A percentile compares a stretch with the other conserved stretches of the same genome.
Conservation (phyloP, 37 sponge, comb jelly and placozoan species). For the Dysidea cf. avara region DNA sequence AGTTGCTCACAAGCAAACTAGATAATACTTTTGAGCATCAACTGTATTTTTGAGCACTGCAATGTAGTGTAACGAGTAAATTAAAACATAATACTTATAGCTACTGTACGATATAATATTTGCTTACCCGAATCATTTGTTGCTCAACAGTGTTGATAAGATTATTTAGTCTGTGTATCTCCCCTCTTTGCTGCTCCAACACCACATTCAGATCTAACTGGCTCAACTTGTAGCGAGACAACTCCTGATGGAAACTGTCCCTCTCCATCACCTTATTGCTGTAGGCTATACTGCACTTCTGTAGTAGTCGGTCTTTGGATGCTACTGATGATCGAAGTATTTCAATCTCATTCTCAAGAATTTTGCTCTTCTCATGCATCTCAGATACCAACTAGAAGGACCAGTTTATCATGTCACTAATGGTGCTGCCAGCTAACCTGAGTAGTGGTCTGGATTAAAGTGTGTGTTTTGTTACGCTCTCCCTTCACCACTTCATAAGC, state of each 20-base stretch:
- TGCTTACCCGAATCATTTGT: constrained; percentile 82
- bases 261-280: constrained; percentile 66
- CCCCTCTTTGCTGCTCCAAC: constrained; percentile 66
- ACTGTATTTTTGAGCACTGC: too few species aligned
- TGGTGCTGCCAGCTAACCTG: constrained; percentile 3
- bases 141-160: constrained; percentile 77
- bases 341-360: constrained; percentile 86
- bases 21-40: too few species aligned
- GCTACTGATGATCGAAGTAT: constrained; percentile 65
- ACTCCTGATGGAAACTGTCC: constrained; percentile 75
- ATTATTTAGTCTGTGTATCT: constrained; percentile 69
- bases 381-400: constrained; percentile 61
- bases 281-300: constrained; percentile 62
- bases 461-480: constrained; percentile 63
- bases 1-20: too few species aligned
- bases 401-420: background rate
- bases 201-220: constrained; percentile 52
- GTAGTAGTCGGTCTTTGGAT: constrained; percentile 56
- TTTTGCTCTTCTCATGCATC: constrained; percentile 85
- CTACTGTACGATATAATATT: too few species aligned
- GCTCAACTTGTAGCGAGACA: constrained; percentile 41
- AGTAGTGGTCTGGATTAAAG: constrained; percentile 49
- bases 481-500: constrained; percentile 74
- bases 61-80: too few species aligned
- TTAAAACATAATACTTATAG: too few species aligned